phyloP scores from a whole-genome alignment of 2,797 vertebrate species.

The Podarcis lilfordi region DNA sequence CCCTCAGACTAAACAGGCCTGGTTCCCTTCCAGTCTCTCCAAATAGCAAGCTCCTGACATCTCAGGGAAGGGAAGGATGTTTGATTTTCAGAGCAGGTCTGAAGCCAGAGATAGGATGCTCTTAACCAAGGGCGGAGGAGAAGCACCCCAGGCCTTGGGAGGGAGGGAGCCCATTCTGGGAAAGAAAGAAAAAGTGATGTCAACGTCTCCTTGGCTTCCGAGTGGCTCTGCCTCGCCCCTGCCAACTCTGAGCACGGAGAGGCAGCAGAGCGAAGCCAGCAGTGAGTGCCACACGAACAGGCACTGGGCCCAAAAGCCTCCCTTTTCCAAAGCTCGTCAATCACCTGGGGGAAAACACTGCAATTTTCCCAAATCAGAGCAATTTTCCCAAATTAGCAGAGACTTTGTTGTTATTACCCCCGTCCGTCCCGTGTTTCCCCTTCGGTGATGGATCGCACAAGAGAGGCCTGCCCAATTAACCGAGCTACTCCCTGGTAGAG shows the following conservation, averaged over 20 bases:
- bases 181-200: neutral
- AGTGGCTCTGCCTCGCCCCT: neutral
- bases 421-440: neutral
- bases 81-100: neutral
- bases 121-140: neutral
- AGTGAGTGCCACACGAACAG: constrained; percentile 30
- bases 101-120: neutral
- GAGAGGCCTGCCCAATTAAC: constrained; percentile 8
- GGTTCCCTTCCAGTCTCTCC: neutral
- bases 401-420: neutral
- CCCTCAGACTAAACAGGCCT: neutral
- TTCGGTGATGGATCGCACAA: neutral
- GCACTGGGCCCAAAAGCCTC: constrained; percentile 17
- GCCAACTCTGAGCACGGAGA: neutral
- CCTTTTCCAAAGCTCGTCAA: constrained; percentile 36
- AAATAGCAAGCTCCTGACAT: neutral
- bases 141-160: neutral
- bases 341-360: constrained; percentile 33
- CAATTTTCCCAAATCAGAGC: constrained; percentile 44
- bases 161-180: neutral
- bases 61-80: neutral
- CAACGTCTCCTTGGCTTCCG: neutral
- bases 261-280: constrained; percentile 7
- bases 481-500: constrained; percentile 18
- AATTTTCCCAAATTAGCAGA: constrained; percentile 17